Conservation (phyloP, 1,140 invertebrate species). For the Drosophila setifemur region DNA sequence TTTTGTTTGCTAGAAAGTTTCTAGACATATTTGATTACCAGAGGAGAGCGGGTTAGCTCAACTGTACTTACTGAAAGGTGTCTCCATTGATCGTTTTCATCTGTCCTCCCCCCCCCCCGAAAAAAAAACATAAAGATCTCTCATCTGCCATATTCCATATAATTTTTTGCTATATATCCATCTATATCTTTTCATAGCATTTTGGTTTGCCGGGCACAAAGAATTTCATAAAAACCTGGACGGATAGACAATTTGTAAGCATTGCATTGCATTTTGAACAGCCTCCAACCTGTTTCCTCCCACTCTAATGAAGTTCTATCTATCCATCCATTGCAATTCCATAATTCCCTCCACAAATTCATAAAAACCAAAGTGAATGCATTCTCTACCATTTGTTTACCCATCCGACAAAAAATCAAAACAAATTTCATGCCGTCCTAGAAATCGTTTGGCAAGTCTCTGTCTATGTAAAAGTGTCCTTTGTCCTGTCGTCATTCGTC, state of each 20-base stretch:
- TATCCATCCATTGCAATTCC: conserved; percentile 10
- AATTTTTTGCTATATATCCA: conserved; percentile 75
- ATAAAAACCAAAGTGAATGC: conserved; percentile 44
- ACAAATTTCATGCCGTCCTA: conserved; percentile 48
- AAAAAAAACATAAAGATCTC: too few relatives aligned
- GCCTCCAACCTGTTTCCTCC: conserved; percentile 30
- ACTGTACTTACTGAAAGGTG: not conserved
- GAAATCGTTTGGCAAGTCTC: conserved; percentile 6
- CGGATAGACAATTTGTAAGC: conserved; percentile 80
- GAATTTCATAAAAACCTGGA: conserved; percentile 81
- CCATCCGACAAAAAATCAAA: conserved; percentile 17
- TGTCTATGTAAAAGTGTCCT: conserved; percentile 21
- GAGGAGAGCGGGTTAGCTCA: not conserved
- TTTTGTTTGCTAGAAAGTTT: too few relatives aligned
- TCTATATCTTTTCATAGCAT: conserved; percentile 75
- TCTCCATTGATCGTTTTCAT: conserved; percentile 34
- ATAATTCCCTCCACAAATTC: conserved; percentile 1
- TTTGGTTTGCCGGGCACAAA: conserved; percentile 80
- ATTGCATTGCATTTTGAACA: conserved; percentile 68
- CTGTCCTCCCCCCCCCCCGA: conserved; percentile 4
- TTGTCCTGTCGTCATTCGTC: conserved; percentile 5
- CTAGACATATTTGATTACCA: too few relatives aligned
- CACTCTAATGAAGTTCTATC: too few relatives aligned
- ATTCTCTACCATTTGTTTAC: conserved; percentile 19
- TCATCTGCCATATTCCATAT: conserved; percentile 48